Base-by-base conservation (phyloP, 2,113 vertebrate genomes). In the Phocoena sinus region DNA sequence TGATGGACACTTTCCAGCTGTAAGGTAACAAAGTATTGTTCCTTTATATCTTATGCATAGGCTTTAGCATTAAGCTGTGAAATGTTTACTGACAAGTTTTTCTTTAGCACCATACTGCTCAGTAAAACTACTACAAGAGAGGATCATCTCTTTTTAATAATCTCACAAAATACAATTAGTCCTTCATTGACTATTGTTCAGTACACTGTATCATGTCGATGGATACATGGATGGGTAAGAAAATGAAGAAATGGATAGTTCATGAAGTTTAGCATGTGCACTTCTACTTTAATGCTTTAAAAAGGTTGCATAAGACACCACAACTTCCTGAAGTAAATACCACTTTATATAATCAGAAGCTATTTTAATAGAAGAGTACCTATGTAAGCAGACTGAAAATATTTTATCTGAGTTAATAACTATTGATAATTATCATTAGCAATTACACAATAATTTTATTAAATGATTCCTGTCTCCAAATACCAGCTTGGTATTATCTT, bases 381-480 rank as follows among this genome's bases (percentile, higher is more conserved):
- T 93, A n/a, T 76, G 6, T 76, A 83, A 85, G 6, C 2, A 33
- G 8, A 44, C 7, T 50, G 4, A 88, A 96, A 89, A 56, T 74
- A 68, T 17, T 91, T 87, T 44, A 73, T 17, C 11, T 76, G 13
- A 80, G 93, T 71, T 83, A 83, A 83, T 67, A 89, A 84, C 20
- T 60, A 76, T 60, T n/a, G 15, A 50, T 67, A 76, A 17, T 44
- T 82, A 87, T 41, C 68, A 5, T 67, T 86, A 93, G 6, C 17
- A 92, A 81, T 76, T 86, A 74, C 11, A 47, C 5, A 47, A 71
- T 41, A 63, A 74, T 93, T 47, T 83, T 47, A 36, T 79, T 82
- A 96, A 87, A 86, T 60, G 26, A 50, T 6, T 80, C 6, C 73
- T 26, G 5, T 83, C 56, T 88, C 33, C 38, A 95, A 86, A 90